phyloP scores from a whole-genome alignment of 92 coral and sea anemone species.

The Epizoanthus ramosus region DNA sequence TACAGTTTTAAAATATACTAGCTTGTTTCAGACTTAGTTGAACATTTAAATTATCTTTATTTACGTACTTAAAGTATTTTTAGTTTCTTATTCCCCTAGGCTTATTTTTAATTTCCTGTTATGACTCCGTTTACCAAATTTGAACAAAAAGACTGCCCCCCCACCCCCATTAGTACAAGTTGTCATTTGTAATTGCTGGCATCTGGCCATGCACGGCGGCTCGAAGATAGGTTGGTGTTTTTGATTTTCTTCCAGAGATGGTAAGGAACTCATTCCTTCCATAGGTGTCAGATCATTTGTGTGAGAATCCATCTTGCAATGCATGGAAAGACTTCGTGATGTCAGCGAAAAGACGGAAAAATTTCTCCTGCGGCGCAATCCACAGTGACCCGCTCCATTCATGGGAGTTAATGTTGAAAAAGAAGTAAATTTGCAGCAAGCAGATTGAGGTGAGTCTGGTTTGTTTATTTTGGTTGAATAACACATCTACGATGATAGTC shows the following conservation, averaged over 20 bases:
- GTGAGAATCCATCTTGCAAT: background rate
- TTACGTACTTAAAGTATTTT: no score
- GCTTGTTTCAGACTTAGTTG: background rate
- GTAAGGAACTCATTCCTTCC: constrained; percentile 18
- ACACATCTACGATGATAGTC: background rate
- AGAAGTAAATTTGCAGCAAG: background rate
- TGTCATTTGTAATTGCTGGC: constrained; percentile 29
- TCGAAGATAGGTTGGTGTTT: constrained; percentile 33
- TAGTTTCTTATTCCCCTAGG: background rate
- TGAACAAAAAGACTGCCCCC: background rate
- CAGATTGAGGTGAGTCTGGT: background rate
- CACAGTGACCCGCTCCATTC: background rate
- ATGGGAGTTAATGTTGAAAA: background rate
- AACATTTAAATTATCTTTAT: background rate
- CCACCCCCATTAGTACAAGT: background rate
- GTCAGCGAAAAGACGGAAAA: constrained; percentile 3
- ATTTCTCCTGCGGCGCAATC: background rate
- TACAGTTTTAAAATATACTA: no score
- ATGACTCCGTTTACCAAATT: no score
- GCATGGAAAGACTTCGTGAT: background rate
- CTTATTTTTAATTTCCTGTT: background rate
- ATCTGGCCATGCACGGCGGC: constrained; percentile 29
- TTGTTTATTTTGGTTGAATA: constrained; percentile 1
- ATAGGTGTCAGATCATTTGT: background rate
- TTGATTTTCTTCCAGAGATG: constrained; percentile 84